A percentile compares a stretch with the other conserved stretches of the same genome.
phyloP scores from a whole-genome alignment of 2,888 invertebrate genomes.

The Eupithecia abbreviata region DNA sequence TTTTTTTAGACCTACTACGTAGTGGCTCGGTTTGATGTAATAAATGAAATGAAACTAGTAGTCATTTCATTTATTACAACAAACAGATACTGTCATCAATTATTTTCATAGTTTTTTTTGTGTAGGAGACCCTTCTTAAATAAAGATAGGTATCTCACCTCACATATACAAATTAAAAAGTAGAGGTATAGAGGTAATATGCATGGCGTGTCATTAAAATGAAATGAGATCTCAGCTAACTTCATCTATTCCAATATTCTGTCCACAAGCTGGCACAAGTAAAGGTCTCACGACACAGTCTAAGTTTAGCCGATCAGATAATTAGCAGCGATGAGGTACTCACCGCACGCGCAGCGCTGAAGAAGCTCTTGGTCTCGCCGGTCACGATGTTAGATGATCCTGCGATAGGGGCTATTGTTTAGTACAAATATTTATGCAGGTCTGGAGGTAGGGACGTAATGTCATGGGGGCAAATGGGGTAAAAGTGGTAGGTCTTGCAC shows the following conservation, averaged over 20 bases:
- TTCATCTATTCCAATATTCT: neutral
- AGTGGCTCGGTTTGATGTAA: neutral
- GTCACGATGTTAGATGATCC: slow-evolving; percentile 94
- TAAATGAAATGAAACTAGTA: too few relatives aligned
- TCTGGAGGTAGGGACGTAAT: slow-evolving; percentile 6
- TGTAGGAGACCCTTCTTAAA: too few relatives aligned
- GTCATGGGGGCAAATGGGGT: neutral
- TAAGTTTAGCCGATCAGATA: slow-evolving; percentile 38
- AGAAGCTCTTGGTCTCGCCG: slow-evolving; percentile 95
- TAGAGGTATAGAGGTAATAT: too few relatives aligned
- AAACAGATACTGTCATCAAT: too few relatives aligned
- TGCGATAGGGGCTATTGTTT: slow-evolving; percentile 75
- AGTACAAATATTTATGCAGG: slow-evolving; percentile 38
- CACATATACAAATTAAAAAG: too few relatives aligned
- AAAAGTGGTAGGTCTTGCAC: neutral
- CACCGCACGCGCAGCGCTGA: slow-evolving; percentile 95
- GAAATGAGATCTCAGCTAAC: neutral
- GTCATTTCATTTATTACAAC: too few relatives aligned
- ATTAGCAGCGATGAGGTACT: slow-evolving; percentile 65
- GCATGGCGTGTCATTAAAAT: neutral
- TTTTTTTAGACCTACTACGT: neutral
- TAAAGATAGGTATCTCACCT: too few relatives aligned
- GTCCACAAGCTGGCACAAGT: neutral
- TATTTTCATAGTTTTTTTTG: too few relatives aligned
- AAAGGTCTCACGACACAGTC: neutral